These are phyloP conservation scores for Caenorhabditis brenneri DNA, from an alignment of 1,140 invertebrate genomes.

Conservation along the genomic window DNA sequence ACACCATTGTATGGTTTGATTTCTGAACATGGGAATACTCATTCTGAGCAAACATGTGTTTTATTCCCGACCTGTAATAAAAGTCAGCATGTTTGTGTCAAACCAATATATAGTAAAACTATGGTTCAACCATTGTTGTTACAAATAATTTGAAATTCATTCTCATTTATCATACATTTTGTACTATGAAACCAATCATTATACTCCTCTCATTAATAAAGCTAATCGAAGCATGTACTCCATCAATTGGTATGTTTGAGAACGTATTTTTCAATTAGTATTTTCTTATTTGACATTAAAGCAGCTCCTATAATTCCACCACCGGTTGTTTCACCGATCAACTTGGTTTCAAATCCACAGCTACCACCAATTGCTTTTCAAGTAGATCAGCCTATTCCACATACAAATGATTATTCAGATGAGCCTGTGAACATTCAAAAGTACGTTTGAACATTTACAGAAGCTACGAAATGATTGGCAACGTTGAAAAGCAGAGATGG, in stretches of 20 bases:
- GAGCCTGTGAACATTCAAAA: background rate
- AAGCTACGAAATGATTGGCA: background rate
- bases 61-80: too few relatives aligned
- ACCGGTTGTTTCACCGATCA: background rate
- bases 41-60: too few relatives aligned
- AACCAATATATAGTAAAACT: background rate
- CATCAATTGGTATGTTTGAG: background rate
- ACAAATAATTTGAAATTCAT: background rate
- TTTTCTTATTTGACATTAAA: background rate
- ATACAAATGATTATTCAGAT: background rate
- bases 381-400: background rate
- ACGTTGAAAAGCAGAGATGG: too few relatives aligned
- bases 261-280: background rate
- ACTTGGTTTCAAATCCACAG: background rate
- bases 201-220: background rate
- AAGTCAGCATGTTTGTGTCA: background rate
- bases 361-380: slow-evolving; percentile 4
- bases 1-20: too few relatives aligned
- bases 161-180: too few relatives aligned
- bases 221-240: background rate
- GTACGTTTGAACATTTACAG: too few relatives aligned
- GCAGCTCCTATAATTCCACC: background rate
- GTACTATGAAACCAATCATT: too few relatives aligned
- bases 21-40: too few relatives aligned
- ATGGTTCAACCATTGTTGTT: background rate